Evolutionary conservation across 2,113 vertebrate genomes (phyloP).

Genomic region (Prolemur simus): DNA sequence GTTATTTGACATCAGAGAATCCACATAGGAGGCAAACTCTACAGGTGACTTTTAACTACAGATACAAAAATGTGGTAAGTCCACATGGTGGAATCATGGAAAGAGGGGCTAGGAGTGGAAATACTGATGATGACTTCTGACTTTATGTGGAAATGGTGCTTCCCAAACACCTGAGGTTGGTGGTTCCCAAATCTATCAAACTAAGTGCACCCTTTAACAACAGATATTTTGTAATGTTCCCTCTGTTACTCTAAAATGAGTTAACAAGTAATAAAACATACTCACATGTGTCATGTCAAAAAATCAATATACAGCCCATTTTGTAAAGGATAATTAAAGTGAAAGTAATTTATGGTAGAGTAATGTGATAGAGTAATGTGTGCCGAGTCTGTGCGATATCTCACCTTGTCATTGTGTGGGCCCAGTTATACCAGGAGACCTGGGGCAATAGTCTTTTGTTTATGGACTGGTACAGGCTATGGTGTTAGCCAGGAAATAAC

Average conservation of each 20-base stretch:
- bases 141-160: background rate
- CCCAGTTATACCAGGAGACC: background rate
- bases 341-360: background rate
- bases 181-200: background rate
- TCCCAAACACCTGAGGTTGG: background rate
- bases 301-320: background rate
- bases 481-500: background rate
- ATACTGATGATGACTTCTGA: background rate
- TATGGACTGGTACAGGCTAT: fast-evolving
- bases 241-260: background rate
- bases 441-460: background rate
- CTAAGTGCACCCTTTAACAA: background rate
- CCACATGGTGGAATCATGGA: background rate
- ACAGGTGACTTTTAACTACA: background rate
- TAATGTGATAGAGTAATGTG: background rate
- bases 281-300: background rate
- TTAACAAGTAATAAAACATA: background rate
- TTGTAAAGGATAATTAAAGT: slow-evolving; percentile 12
- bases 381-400: background rate
- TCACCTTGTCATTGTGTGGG: background rate
- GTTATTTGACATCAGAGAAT: slow-evolving; percentile 40
- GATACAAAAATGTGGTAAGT: background rate
- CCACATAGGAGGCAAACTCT: slow-evolving; percentile 29
- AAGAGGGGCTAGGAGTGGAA: background rate
- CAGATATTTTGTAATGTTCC: background rate